phyloP scores from a whole-genome alignment of 2,888 invertebrate species.

The Ecdyonurus torrentis region DNA sequence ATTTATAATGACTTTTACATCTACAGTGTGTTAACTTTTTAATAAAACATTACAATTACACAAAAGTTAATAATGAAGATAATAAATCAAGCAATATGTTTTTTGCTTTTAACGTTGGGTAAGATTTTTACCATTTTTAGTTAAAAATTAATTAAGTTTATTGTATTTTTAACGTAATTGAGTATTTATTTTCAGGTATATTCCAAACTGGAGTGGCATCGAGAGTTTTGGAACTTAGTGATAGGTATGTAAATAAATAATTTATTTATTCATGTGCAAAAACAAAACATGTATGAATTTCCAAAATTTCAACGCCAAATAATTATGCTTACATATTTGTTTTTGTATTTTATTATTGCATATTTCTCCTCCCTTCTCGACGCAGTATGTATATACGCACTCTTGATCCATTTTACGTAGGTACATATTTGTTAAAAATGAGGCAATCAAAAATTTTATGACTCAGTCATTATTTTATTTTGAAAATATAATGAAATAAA shows the following conservation, averaged over 20 bases:
- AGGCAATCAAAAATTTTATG: too few species aligned
- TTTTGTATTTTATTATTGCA: neutral
- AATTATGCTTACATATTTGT: neutral
- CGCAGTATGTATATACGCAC: neutral
- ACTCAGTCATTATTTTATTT: too few species aligned
- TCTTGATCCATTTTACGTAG: too few species aligned
- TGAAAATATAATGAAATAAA: too few species aligned
- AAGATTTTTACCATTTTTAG: neutral
- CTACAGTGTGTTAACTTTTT: too few species aligned
- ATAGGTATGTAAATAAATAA: too few species aligned
- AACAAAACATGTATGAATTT: neutral
- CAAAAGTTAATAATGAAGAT: neutral
- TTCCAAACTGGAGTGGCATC: constrained; percentile 26
- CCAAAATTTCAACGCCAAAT: neutral
- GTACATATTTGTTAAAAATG: too few species aligned
- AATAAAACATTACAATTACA: neutral
- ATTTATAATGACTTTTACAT: too few species aligned
- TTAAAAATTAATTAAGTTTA: neutral
- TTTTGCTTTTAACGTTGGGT: neutral
- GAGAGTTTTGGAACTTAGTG: constrained; percentile 64
- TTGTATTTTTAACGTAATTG: neutral
- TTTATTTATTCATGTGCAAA: too few species aligned
- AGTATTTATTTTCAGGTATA: neutral
- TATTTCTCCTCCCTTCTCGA: neutral
- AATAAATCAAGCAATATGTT: neutral